Percentiles rank a stretch among this genome's conserved stretches.
Conservation (phyloP, 2,113 vertebrate species). For the Petroica traversi region DNA sequence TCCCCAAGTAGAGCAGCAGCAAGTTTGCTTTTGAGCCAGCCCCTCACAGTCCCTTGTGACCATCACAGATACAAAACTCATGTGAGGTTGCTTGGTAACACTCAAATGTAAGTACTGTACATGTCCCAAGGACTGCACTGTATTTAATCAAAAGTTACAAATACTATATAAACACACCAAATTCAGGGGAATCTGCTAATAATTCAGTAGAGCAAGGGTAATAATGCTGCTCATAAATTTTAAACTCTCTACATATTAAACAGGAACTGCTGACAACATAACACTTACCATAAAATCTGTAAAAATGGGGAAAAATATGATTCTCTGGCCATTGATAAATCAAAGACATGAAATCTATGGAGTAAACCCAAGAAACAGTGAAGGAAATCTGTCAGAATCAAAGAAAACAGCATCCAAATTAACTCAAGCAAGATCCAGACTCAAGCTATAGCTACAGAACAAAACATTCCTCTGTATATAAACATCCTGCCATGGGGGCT, state of each 20-base stretch:
- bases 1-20: neutral
- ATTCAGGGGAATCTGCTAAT: conserved; percentile 33
- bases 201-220: conserved; percentile 9
- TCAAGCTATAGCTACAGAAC: conserved; percentile 40
- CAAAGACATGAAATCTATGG: conserved; percentile 26
- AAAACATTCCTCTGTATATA: conserved; percentile 61
- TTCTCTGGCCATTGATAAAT: conserved; percentile 19
- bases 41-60: neutral
- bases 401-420: conserved; percentile 37
- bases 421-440: neutral
- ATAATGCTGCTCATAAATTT: conserved; percentile 22
- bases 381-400: conserved; percentile 51
- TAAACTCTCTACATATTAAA: conserved; percentile 8
- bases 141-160: conserved; percentile 39
- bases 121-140: neutral
- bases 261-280: conserved; percentile 42
- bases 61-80: neutral
- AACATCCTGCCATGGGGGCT: conserved; percentile 58
- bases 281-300: conserved; percentile 16
- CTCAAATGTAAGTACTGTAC: neutral
- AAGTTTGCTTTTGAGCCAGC: conserved; percentile 9
- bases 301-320: neutral
- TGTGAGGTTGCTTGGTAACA: conserved; percentile 36
- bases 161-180: conserved; percentile 26
- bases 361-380: conserved; percentile 6